Evolutionary conservation across 2,797 vertebrate genomes (phyloP).

Genomic region (Oreochromis mossambicus): DNA sequence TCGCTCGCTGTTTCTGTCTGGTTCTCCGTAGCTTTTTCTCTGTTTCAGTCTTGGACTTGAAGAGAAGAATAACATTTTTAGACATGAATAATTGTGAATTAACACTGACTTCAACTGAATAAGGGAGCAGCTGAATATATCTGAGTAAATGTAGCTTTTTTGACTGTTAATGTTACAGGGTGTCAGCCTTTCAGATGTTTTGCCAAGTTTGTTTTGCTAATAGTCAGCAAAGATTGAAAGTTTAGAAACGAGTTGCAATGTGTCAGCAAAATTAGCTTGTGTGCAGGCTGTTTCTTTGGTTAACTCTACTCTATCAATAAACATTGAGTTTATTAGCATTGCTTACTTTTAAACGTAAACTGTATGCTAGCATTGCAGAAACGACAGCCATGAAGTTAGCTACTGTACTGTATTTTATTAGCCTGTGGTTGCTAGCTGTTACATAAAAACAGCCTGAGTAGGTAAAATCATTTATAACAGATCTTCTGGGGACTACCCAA

Average conservation of each 20-base stretch:
- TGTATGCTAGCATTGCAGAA: background rate
- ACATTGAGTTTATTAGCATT: background rate
- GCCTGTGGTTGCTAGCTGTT: fast-evolving
- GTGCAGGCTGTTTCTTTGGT: background rate
- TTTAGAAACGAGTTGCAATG: background rate
- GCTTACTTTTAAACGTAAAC: background rate
- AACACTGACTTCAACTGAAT: fast-evolving
- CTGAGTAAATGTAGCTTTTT: background rate
- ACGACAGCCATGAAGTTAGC: background rate
- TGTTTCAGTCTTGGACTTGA: background rate
- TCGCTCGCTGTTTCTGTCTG: background rate
- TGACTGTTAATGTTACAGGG: background rate
- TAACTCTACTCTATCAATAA: background rate
- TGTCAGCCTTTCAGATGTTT: background rate
- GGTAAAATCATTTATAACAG: background rate
- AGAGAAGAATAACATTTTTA: background rate
- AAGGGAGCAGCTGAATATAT: background rate
- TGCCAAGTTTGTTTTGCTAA: background rate
- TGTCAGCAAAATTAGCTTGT: fast-evolving
- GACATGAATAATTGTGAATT: background rate
- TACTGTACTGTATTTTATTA: background rate
- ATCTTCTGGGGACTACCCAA: background rate
- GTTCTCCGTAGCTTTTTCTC: background rate
- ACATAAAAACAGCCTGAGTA: background rate
- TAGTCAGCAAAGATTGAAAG: background rate